Conservation (phyloP, 92 coral and sea anemone species). For the Pocillopora meandrina region DNA sequence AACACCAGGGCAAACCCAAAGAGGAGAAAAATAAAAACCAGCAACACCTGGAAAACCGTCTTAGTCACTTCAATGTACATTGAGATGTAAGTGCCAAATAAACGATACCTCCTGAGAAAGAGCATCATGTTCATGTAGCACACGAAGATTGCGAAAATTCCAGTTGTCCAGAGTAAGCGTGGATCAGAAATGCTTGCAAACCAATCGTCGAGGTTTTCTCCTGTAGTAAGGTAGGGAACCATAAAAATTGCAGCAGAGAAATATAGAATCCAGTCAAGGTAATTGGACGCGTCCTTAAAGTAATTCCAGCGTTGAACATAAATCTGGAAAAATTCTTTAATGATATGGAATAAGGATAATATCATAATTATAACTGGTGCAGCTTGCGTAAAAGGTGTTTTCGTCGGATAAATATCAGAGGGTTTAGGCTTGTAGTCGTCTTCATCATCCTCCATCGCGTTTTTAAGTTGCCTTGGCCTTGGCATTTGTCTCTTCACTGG, state of each 20-base stretch:
- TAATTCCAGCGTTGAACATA: conserved; percentile 64
- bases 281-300: conserved; percentile 60
- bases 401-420: conserved; percentile 14
- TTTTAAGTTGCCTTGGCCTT: background rate
- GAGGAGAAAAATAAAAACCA: conserved; percentile 57
- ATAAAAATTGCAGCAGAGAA: conserved; percentile 55
- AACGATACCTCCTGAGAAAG: conserved; percentile 73
- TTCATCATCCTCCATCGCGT: background rate
- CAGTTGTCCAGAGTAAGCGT: conserved; percentile 66
- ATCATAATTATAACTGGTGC: conserved; percentile 42
- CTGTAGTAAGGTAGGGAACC: conserved; percentile 58
- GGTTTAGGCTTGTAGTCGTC: conserved; percentile 22
- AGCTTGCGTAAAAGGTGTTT: background rate
- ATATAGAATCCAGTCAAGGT: conserved; percentile 69
- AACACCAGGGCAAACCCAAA: conserved; percentile 68
- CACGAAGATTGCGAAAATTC: conserved; percentile 71
- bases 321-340: conserved; percentile 77
- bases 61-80: conserved; percentile 75
- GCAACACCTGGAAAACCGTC: conserved; percentile 69
- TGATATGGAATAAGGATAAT: conserved; percentile 54
- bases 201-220: conserved; percentile 29
- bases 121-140: conserved; percentile 80
- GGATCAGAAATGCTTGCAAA: conserved; percentile 56
- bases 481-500: background rate
- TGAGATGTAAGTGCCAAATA: conserved; percentile 70